phyloP scores from a whole-genome alignment of 1,140 invertebrate genomes.

The Drosophila nannoptera region DNA sequence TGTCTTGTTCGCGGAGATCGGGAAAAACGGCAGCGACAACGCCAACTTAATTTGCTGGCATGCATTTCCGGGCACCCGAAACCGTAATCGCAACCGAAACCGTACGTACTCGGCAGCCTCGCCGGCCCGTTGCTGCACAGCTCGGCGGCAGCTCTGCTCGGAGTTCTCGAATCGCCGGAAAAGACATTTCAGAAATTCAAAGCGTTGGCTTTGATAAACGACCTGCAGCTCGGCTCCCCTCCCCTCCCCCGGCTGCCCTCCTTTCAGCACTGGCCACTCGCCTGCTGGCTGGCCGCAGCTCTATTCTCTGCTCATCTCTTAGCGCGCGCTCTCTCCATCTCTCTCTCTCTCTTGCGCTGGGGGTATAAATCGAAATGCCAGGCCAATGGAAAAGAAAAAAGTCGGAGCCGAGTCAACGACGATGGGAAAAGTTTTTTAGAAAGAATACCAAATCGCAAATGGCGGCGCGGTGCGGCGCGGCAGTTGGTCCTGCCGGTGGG shows the following conservation, averaged over 20 bases:
- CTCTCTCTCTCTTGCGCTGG: slow-evolving; percentile 5
- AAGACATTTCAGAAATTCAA: slow-evolving; percentile 74
- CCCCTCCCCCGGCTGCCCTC: too few species aligned
- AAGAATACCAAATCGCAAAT: slow-evolving; percentile 38
- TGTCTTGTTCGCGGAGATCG: slow-evolving; percentile 67
- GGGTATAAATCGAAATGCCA: slow-evolving; percentile 45
- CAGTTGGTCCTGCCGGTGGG: too few species aligned
- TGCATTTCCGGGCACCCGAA: slow-evolving; percentile 56
- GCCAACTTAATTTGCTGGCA: slow-evolving; percentile 70
- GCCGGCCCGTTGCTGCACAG: not conserved
- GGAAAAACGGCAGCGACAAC: slow-evolving; percentile 62
- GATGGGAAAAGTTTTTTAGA: slow-evolving; percentile 33
- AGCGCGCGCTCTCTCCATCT: not conserved
- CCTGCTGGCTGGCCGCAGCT: slow-evolving; percentile 27
- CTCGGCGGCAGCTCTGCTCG: slow-evolving; percentile 2
- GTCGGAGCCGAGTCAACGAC: slow-evolving; percentile 27
- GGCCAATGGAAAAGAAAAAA: slow-evolving; percentile 27
- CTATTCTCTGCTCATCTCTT: slow-evolving; percentile 14
- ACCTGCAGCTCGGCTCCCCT: slow-evolving; percentile 32
- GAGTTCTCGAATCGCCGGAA: slow-evolving; percentile 48
- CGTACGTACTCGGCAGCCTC: not conserved
- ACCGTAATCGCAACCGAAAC: slow-evolving; percentile 9
- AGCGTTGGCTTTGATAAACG: slow-evolving; percentile 75
- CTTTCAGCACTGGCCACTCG: too few species aligned
- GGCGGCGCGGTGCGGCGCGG: not conserved